These are phyloP conservation scores for Cossypha polioptera DNA, from an alignment of 2,797 vertebrate species.

Conservation along the genomic window DNA sequence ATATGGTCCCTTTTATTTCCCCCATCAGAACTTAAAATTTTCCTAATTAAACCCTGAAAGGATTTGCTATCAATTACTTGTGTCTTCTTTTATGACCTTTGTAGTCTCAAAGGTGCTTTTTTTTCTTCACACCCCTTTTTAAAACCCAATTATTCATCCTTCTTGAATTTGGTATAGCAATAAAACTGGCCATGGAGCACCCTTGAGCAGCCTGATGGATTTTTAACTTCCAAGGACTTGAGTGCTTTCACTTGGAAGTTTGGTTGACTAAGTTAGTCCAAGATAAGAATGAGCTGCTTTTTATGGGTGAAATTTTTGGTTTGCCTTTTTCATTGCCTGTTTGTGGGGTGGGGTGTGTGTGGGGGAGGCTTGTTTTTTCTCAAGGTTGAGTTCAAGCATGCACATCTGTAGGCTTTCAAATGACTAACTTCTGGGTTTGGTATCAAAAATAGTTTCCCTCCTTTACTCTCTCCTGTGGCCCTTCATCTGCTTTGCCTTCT, in stretches of 20 bases:
- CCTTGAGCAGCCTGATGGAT: conserved; percentile 68
- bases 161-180: conserved; percentile 76
- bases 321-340: conserved; percentile 61
- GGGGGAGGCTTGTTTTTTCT: conserved; percentile 64
- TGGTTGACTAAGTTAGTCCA: conserved; percentile 60
- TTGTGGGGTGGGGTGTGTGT: conserved; percentile 7
- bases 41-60: conserved; percentile 59
- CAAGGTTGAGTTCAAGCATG: conserved; percentile 87
- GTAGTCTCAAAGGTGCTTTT: conserved; percentile 69
- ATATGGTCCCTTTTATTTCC: conserved; percentile 38
- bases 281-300: conserved; percentile 62
- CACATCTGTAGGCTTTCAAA: conserved; percentile 80
- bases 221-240: conserved; percentile 54
- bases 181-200: conserved; percentile 72
- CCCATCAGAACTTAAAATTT: conserved; percentile 4
- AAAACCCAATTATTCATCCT: conserved; percentile 46
- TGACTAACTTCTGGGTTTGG: conserved; percentile 80
- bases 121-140: neutral
- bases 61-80: conserved; percentile 63
- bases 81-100: conserved; percentile 69
- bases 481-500: conserved; percentile 74
- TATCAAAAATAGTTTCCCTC: conserved; percentile 64
- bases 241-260: conserved; percentile 63
- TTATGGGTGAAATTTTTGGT: conserved; percentile 41
- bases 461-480: conserved; percentile 62